Evolutionary conservation across 1,140 invertebrate genomes (phyloP), one percentile per base, ranked within the genome.

Genomic region (Drosophila tropicalis): DNA sequence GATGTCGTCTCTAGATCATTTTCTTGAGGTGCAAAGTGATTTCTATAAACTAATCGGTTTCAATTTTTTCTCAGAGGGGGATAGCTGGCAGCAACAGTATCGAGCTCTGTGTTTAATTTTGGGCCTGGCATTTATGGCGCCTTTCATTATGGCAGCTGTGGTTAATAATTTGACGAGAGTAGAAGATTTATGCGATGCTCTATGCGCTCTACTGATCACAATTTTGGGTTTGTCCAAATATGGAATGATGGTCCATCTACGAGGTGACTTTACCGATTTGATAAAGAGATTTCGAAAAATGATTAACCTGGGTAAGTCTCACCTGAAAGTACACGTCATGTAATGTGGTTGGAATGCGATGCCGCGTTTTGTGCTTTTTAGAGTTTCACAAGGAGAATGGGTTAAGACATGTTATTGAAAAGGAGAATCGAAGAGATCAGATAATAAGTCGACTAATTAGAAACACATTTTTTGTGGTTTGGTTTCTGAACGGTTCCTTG

Each of bases 151-250:
- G 9, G 79, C 65, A 2, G 64, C 66, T 1, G 64, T 62, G 6
- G 7, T 81, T 1, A 44, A 64, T 1, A 81, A 81, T 13, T 55
- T 62, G 44, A 72, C 60, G 19, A 62, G 65, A 4, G 57, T 81
- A 2, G 67, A 81, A 44, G 36, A 54, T 0, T 25, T 81, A 25
- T 67, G 79, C 9, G 70, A 81, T 65, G 74, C 62, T 12, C 54
- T 81, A 62, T 74, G 71, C 12, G 67, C 74, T 0, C 5, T 77
- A 5, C 39, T 81, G 1, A 47, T 81, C 1, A 67, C 80, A 9
- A 40, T 77, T 5, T 44, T 81, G 19, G 70, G 74, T 9, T 56
- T 81, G 0, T 57, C 67, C 7, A 81, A 81, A 60, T 82, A 77
- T 19, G 65, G 62, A n/a, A 63, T 83, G 62, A 72, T 83, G 2